phyloP scores from a whole-genome alignment of 1,140 invertebrate species.

The Cotesia vestalis region DNA sequence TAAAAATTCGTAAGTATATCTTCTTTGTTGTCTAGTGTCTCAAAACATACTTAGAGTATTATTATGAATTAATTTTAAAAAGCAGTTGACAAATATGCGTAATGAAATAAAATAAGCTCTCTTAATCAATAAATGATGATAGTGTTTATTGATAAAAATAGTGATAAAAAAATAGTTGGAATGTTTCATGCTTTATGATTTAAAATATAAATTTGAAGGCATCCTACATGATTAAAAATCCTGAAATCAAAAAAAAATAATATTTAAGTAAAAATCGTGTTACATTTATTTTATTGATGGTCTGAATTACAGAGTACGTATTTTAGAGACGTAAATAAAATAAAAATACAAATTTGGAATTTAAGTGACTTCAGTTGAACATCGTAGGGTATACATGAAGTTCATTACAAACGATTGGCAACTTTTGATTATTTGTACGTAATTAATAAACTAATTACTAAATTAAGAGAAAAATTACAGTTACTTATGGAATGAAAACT shows the following conservation, averaged over 20 bases:
- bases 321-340: background rate
- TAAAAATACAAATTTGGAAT: no score
- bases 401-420: constrained; percentile 1
- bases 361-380: background rate
- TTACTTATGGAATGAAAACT: constrained; percentile 9
- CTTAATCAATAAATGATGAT: no score
- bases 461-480: background rate
- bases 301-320: constrained; percentile 32
- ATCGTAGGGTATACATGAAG: background rate
- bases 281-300: background rate
- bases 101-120: no score
- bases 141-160: background rate
- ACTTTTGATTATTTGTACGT: no score
- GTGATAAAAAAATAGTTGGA: constrained; percentile 1
- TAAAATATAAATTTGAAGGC: background rate
- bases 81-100: background rate
- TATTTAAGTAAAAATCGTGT: background rate
- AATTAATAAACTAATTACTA: constrained; percentile 13
- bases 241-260: constrained; percentile 4
- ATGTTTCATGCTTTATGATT: background rate
- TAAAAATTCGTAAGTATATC: constrained; percentile 2
- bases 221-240: background rate
- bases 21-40: background rate
- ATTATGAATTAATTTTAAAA: background rate
- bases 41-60: background rate